Percentiles rank a stretch among this genome's conserved stretches.
phyloP scores from a whole-genome alignment of 2,113 vertebrate species.

The Ptilorrhoa leucosticta region DNA sequence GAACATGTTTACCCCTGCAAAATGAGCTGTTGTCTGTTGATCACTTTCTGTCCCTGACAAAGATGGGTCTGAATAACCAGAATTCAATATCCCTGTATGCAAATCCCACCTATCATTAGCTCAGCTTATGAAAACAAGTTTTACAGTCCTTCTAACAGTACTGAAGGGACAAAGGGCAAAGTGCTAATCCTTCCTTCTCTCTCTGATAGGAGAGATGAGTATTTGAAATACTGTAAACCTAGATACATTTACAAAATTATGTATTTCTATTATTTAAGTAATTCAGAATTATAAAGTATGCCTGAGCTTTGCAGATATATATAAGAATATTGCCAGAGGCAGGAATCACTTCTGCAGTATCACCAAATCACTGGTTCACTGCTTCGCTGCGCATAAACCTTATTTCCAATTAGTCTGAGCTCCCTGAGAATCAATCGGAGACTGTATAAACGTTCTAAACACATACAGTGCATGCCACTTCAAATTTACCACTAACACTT shows the following conservation, averaged over 20 bases:
- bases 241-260: constrained; percentile 37
- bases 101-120: not conserved
- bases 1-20: not conserved
- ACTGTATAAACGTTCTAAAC: constrained; percentile 58
- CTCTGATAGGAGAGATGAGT: not conserved
- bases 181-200: not conserved
- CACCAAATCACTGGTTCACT: constrained; percentile 11
- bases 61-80: not conserved
- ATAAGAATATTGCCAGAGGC: constrained; percentile 1
- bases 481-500: constrained; percentile 49
- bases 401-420: constrained; percentile 62
- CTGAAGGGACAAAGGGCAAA: not conserved
- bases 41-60: not conserved
- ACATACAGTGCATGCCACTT: constrained; percentile 59
- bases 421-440: constrained; percentile 23
- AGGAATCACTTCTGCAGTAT: constrained; percentile 6
- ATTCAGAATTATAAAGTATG: constrained; percentile 53
- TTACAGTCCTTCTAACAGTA: not conserved
- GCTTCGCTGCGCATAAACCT: constrained; percentile 33
- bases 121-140: not conserved
- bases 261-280: constrained; percentile 61
- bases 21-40: not conserved
- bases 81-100: not conserved
- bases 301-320: constrained; percentile 42
- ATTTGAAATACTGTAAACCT: not conserved